These are phyloP conservation scores for Chamaea fasciata DNA, from an alignment of 2,113 vertebrate species.

Conservation along the genomic window DNA sequence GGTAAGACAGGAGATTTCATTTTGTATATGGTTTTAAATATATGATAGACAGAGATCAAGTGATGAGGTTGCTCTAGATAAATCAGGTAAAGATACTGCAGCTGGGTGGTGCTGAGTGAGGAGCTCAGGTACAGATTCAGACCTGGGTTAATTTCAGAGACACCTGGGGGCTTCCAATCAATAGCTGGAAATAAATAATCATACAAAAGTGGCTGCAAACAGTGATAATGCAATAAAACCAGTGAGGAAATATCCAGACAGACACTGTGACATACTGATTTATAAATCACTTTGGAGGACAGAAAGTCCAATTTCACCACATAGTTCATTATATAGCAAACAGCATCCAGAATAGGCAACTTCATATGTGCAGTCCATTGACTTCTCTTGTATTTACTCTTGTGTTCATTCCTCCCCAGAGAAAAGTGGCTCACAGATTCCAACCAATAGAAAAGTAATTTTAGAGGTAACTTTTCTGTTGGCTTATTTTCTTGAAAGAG, in stretches of 20 bases:
- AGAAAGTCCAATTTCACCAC: neutral
- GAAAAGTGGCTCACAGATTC: neutral
- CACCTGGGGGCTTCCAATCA: neutral
- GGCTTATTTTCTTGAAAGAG: neutral
- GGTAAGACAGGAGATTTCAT: neutral
- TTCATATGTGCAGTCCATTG: neutral
- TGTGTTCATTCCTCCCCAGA: neutral
- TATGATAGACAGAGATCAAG: neutral
- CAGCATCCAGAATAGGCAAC: neutral
- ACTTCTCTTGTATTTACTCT: neutral
- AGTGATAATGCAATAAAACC: neutral
- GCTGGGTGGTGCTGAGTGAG: neutral
- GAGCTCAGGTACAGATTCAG: neutral
- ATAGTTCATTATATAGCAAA: neutral
- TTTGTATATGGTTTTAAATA: neutral
- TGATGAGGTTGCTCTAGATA: neutral
- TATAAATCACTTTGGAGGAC: neutral
- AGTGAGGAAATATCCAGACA: neutral
- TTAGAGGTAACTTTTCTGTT: neutral
- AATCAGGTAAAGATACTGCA: neutral
- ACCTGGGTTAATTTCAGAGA: neutral
- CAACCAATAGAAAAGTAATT: neutral
- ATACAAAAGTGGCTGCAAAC: neutral
- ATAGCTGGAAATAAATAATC: neutral
- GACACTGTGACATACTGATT: neutral